Conservation (phyloP, 2,113 vertebrate species). For the Glareola pratincola region DNA sequence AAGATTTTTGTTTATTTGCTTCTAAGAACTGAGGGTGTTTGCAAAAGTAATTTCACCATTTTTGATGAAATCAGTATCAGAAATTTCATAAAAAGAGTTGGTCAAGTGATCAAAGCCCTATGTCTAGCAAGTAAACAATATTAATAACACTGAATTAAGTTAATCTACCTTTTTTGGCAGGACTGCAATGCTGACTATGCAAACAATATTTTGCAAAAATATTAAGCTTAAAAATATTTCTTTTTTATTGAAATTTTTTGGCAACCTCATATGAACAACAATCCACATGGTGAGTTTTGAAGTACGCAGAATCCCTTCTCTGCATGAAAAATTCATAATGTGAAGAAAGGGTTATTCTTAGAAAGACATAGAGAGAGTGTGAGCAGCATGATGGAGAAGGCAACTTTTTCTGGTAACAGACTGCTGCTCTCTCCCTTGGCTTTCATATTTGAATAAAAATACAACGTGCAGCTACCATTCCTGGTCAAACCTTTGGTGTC, state of each 20-base stretch:
- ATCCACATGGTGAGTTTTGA: neutral
- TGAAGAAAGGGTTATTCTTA: neutral
- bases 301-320: neutral
- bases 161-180: neutral
- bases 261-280: neutral
- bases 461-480: neutral
- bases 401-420: neutral
- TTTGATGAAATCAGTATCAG: neutral
- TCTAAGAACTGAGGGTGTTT: neutral
- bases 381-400: neutral
- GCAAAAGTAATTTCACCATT: neutral
- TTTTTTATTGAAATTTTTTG: neutral
- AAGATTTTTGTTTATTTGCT: neutral
- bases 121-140: neutral
- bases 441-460: neutral
- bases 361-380: neutral
- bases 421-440: neutral
- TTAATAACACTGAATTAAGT: neutral
- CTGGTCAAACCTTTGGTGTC: neutral
- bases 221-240: neutral
- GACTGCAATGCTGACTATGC: neutral
- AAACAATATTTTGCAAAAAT: neutral
- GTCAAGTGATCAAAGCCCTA: neutral
- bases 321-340: neutral
- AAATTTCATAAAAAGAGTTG: neutral